Evolutionary conservation across 1,140 invertebrate species (phyloP), one percentile per base, ranked within the genome.

Genomic region (Micrasema minimum): DNA sequence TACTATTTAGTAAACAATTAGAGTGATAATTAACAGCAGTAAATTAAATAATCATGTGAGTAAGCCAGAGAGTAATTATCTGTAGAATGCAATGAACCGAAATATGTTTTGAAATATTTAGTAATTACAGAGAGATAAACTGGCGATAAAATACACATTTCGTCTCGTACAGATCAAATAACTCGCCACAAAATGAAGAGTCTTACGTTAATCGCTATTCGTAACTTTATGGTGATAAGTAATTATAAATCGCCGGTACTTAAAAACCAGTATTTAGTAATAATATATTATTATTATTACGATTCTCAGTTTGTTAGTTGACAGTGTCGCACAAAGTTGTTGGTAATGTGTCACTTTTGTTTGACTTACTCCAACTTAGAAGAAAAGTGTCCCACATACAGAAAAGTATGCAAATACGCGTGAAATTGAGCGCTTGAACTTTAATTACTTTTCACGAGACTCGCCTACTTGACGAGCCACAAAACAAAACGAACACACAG

Each of bases 311-410:
- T 31, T 31, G 7, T 31, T 31, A 31, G 26, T 31, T 23, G 22
- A 51, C 18, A 51, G 35, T 38, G 35, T 59, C 18, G 16, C 55
- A 35, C 14, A 22, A 59, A 35, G 38, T 59, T 38, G 10, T 59
- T 16, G 37, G 38, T 41, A 59, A 41, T 59, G 55, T 59, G 55
- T 59, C 55, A 59, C 37, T 41, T 38, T 18, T 59, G 37, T 59
- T 59, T 59, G 37, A 41, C 37, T 38, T 41, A 41, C 55, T 51
- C 2, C 46, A 48, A 48, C 46, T 48, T 12, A 53, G 55, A 59
- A 59, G 37, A 59, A 59, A 59, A 59, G 55, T 59, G 35, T 59
- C 12, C 55, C 37, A 59, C 55, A 59, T 59, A 41, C 55, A 22
- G 50, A 53, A 31, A 59, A 18, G 16, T 59, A 59, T 59, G 55